Percentiles rank a stretch among this genome's conserved stretches.
phyloP scores from a whole-genome alignment of 2,113 vertebrate species.

The Chelonoidis abingdonii region DNA sequence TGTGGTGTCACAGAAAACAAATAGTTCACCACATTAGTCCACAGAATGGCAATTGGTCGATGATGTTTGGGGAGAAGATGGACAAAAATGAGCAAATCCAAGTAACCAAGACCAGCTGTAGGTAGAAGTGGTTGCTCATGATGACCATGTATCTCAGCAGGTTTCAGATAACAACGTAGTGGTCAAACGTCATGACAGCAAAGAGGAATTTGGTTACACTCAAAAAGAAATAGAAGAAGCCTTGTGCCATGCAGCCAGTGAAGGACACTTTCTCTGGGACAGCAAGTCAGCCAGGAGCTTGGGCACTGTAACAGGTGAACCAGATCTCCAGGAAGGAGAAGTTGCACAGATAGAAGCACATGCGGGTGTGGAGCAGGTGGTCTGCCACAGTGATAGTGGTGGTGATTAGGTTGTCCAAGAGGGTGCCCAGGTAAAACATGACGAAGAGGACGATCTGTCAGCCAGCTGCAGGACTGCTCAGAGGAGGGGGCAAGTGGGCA shows the following conservation, averaged over 20 bases:
- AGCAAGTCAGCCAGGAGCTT: not conserved
- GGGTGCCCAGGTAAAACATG: not conserved
- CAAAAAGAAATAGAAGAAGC: not conserved
- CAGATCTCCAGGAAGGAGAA: not conserved
- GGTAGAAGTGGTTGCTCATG: constrained; percentile 20
- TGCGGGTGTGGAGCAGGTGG: too few relatives aligned
- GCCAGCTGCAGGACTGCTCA: too few relatives aligned
- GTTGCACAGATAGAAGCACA: not conserved
- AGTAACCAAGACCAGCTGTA: constrained; percentile 15
- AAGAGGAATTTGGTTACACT: not conserved
- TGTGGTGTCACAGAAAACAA: not conserved
- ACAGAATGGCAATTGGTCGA: not conserved
- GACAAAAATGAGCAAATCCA: constrained; percentile 20
- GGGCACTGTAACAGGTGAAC: not conserved
- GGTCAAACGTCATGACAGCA: constrained; percentile 54
- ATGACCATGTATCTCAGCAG: constrained; percentile 39
- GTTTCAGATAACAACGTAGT: constrained; percentile 43
- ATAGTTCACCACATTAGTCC: not conserved
- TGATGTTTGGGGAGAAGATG: not conserved
- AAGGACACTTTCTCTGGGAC: not conserved
- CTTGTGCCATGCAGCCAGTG: not conserved
- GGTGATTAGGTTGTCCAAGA: too few relatives aligned
- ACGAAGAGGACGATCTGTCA: not conserved
- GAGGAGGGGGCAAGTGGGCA: too few relatives aligned
- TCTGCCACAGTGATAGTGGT: too few relatives aligned